A percentile compares a stretch with the other conserved stretches of the same genome.
Evolutionary conservation across 2,888 invertebrate species (phyloP).

Genomic region (Stegana nigrithorax): DNA sequence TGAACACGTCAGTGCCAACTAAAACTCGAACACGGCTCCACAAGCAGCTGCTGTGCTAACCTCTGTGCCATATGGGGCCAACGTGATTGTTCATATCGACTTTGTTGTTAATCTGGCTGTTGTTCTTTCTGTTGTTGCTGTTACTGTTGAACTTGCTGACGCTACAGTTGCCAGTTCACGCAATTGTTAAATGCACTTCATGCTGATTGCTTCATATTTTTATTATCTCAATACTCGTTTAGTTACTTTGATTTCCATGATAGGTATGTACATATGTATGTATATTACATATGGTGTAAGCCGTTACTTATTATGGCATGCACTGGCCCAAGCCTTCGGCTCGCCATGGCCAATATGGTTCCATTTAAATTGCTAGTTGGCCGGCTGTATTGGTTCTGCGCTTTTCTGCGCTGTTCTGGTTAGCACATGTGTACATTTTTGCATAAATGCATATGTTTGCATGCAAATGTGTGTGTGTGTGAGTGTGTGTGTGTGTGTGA

Average conservation of each 20-base stretch:
- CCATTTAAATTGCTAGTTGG: too few species aligned
- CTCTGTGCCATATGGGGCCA: constrained; percentile 3
- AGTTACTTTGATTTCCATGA: too few species aligned
- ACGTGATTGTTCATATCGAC: background rate
- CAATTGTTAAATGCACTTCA: background rate
- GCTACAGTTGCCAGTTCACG: background rate
- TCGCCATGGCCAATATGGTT: too few species aligned
- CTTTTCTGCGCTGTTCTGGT: background rate
- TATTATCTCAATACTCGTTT: too few species aligned
- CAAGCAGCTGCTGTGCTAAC: background rate
- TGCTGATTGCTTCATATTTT: background rate
- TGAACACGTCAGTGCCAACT: too few species aligned
- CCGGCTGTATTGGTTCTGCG: too few species aligned
- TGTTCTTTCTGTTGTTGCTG: background rate
- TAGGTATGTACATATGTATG: too few species aligned
- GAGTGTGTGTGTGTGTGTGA: background rate
- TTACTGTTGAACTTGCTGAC: background rate
- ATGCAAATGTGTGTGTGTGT: background rate
- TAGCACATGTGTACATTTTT: background rate
- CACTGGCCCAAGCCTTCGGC: too few species aligned
- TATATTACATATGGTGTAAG: too few species aligned
- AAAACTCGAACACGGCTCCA: too few species aligned
- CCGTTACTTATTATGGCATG: too few species aligned
- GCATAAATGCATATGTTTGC: background rate
- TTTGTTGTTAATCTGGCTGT: background rate